Evolutionary conservation across 2,113 vertebrate genomes (phyloP).

Genomic region (Alethe castanea): DNA sequence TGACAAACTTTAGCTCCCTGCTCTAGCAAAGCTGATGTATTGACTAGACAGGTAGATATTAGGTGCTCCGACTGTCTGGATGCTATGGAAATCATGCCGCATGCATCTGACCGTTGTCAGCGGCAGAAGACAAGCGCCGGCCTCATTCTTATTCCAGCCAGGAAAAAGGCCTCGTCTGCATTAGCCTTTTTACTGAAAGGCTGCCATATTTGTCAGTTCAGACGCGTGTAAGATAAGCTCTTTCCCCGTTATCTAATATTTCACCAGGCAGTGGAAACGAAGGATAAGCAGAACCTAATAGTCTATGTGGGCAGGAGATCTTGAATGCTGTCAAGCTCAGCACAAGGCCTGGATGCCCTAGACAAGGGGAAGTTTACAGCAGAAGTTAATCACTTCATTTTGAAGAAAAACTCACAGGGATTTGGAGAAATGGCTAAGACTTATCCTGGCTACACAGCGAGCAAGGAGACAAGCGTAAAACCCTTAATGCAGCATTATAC

Average conservation of each 20-base stretch:
- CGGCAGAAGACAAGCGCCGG: slow-evolving; percentile 45
- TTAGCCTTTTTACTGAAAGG: slow-evolving; percentile 68
- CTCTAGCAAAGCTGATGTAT: slow-evolving; percentile 69
- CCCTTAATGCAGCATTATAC: background rate
- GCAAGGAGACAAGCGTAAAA: slow-evolving; percentile 19
- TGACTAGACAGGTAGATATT: slow-evolving; percentile 75
- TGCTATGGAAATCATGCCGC: slow-evolving; percentile 70
- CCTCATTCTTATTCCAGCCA: slow-evolving; percentile 74
- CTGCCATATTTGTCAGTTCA: slow-evolving; percentile 74
- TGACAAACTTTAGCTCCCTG: slow-evolving; percentile 60
- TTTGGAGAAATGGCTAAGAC: slow-evolving; percentile 33
- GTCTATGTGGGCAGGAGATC: slow-evolving; percentile 66
- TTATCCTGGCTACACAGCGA: slow-evolving; percentile 22
- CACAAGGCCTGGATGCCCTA: slow-evolving; percentile 57
- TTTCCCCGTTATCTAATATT: slow-evolving; percentile 75
- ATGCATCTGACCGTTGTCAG: slow-evolving; percentile 68
- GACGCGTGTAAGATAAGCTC: slow-evolving; percentile 67
- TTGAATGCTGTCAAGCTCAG: slow-evolving; percentile 55
- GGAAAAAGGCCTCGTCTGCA: slow-evolving; percentile 61
- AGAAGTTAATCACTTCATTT: slow-evolving; percentile 64
- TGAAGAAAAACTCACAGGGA: slow-evolving; percentile 45
- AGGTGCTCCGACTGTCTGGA: slow-evolving; percentile 73
- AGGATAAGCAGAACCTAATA: slow-evolving; percentile 73
- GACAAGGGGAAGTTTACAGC: slow-evolving; percentile 56
- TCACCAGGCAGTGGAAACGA: slow-evolving; percentile 70